Evolutionary conservation across 2,113 vertebrate genomes (phyloP).

Genomic region (Dinomys branickii): DNA sequence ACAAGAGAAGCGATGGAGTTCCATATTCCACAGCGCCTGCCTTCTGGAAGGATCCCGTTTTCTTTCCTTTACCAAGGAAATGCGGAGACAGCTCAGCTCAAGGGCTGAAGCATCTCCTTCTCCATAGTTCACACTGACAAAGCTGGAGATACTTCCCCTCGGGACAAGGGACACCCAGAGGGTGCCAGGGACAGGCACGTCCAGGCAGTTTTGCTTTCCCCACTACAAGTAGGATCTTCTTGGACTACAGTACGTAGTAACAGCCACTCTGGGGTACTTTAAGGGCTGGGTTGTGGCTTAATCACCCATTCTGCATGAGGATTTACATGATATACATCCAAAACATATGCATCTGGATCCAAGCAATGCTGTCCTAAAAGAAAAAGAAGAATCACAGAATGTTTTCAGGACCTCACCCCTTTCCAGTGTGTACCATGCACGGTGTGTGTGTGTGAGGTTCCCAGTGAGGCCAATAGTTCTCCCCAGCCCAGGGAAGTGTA

Average conservation of each 20-base stretch:
- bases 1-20: not conserved
- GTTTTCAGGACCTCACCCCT: not conserved
- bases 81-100: conserved; percentile 39
- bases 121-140: not conserved
- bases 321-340: conserved; percentile 94
- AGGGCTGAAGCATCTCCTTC: not conserved
- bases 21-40: not conserved
- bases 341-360: conserved; percentile 92
- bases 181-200: not conserved
- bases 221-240: conserved; percentile 23
- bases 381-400: conserved; percentile 48
- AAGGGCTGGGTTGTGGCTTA: conserved; percentile 89
- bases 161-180: not conserved
- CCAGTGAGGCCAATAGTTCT: not conserved
- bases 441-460: not conserved
- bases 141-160: not conserved
- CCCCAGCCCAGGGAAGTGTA: not conserved
- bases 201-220: not conserved
- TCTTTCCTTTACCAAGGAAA: conserved; percentile 55
- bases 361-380: conserved; percentile 94
- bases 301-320: conserved; percentile 97
- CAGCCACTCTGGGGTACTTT: not conserved
- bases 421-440: fast-evolving
- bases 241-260: conserved; percentile 31
- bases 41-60: conserved; percentile 34